Conservation (phyloP, 37 sponge, comb jelly and placozoan genomes). For the Cladorhizidae sp. region DNA sequence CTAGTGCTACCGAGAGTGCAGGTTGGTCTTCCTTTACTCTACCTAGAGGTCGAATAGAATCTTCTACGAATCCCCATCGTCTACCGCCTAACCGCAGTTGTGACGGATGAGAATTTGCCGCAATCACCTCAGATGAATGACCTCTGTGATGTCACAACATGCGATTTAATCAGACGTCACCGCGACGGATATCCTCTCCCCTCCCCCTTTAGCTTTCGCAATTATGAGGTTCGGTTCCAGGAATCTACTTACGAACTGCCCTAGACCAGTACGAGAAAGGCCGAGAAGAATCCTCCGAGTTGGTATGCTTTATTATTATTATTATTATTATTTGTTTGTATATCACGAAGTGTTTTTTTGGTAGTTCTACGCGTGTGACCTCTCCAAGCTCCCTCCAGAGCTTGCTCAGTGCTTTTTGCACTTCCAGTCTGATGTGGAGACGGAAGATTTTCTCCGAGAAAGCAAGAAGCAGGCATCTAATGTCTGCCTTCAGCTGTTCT, state of each 20-base stretch:
- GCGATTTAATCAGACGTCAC: too few relatives aligned
- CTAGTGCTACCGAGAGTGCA: too few relatives aligned
- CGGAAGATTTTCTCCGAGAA: slow-evolving; percentile 27
- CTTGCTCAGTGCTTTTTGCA: slow-evolving; percentile 32
- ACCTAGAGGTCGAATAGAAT: too few relatives aligned
- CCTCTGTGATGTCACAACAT: too few relatives aligned
- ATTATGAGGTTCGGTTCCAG: neutral
- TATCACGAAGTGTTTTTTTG: neutral
- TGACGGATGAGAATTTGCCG: too few relatives aligned
- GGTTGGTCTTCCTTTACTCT: too few relatives aligned
- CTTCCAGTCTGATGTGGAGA: slow-evolving; percentile 47
- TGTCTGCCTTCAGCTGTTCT: slow-evolving; percentile 58
- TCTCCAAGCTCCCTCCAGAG: slow-evolving; percentile 25
- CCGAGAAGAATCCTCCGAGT: neutral
- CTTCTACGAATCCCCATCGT: too few relatives aligned
- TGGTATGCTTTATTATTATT: neutral
- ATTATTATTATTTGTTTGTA: neutral
- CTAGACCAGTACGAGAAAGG: neutral
- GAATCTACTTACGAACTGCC: slow-evolving; percentile 2
- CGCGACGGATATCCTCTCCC: too few relatives aligned
- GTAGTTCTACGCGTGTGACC: slow-evolving; percentile 51
- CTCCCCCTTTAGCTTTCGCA: too few relatives aligned
- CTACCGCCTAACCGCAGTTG: too few relatives aligned
- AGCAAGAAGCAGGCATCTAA: slow-evolving; percentile 27
- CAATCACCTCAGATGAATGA: too few relatives aligned